phyloP scores from a whole-genome alignment of 2,888 invertebrate species.

The Craniophora ligustri region DNA sequence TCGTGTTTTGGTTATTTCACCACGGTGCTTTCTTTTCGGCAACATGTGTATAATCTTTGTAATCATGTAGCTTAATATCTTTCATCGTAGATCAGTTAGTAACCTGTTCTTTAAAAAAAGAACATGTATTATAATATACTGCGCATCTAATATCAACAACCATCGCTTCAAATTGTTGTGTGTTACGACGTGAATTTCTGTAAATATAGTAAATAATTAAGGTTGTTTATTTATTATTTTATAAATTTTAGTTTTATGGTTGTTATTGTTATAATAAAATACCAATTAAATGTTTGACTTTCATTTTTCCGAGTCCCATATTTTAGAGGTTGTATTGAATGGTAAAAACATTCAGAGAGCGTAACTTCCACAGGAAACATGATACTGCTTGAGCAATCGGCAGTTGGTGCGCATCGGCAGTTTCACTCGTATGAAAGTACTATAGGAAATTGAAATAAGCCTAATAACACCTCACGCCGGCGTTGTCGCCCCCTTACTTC shows the following conservation, averaged over 20 bases:
- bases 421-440: conserved; percentile 79
- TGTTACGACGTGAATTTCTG: conserved; percentile 78
- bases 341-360: conserved; percentile 53
- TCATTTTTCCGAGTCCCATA: conserved; percentile 31
- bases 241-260: conserved; percentile 69
- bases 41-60: conserved; percentile 67
- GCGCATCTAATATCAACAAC: conserved; percentile 36
- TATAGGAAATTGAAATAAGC: conserved; percentile 62
- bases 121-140: conserved; percentile 28
- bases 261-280: conserved; percentile 75
- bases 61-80: conserved; percentile 64
- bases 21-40: conserved; percentile 74
- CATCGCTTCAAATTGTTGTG: conserved; percentile 48
- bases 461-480: conserved; percentile 26
- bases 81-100: conserved; percentile 45
- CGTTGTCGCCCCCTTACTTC: conserved; percentile 37
- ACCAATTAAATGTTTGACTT: conserved; percentile 33
- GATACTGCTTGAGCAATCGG: conserved; percentile 70
- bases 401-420: conserved; percentile 64
- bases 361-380: conserved; percentile 65
- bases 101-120: conserved; percentile 54
- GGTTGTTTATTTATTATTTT: conserved; percentile 81
- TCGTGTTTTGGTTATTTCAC: conserved; percentile 61
- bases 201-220: conserved; percentile 76
- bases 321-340: conserved; percentile 31